Base-by-base conservation (phyloP, 2,888 invertebrate species). In the Malthinus seriepunctatus region DNA sequence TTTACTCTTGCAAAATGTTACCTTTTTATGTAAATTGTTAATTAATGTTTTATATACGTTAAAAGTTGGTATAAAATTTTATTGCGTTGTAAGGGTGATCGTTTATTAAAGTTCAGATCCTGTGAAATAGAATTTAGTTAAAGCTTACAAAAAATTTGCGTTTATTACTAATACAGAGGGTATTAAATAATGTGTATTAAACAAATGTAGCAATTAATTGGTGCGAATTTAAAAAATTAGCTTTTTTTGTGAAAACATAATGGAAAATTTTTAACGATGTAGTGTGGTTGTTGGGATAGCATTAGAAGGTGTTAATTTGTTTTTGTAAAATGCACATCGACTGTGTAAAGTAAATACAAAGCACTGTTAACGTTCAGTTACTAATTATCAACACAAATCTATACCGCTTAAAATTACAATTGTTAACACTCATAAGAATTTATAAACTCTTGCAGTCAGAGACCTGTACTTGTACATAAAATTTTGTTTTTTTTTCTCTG, bases 391-490 rank as follows among this genome's bases (percentile, higher is more conserved):
- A 42, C 15, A 42, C 14, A 39, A 39, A 9, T 39, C 9, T n/a
- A 42, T 42, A 23, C 23, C 23, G 39, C 39, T 42, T 45, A 45
- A 45, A 9, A 32, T 45, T 45, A 45, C 45, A 45, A n/a, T n/a
- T 31, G 31, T 11, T 32, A 45, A 45, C 32, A 8, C 32, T 9
- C 6, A 5, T 6, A 48, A 37, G 23, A 47, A 42, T 37, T 23
- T 23, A 23, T n/a, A 23, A 23, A 35, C 23, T 38, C 14, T 46
- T 54, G 33, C 56, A 60, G 60, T 52, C 32, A 56, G 55, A 42
- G 60, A 60, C 60, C 60, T 60, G 56, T 56, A 48, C 42, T 35
- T 60, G 55, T 56, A 60, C 15, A 55, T 51, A 33, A 5, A 46
- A 31, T 15, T 11, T 39, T 45, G 32, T 45, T 48, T 37, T 47